Evolutionary conservation across 1,140 invertebrate genomes (phyloP).

Genomic region (Potamilus streckersoni): DNA sequence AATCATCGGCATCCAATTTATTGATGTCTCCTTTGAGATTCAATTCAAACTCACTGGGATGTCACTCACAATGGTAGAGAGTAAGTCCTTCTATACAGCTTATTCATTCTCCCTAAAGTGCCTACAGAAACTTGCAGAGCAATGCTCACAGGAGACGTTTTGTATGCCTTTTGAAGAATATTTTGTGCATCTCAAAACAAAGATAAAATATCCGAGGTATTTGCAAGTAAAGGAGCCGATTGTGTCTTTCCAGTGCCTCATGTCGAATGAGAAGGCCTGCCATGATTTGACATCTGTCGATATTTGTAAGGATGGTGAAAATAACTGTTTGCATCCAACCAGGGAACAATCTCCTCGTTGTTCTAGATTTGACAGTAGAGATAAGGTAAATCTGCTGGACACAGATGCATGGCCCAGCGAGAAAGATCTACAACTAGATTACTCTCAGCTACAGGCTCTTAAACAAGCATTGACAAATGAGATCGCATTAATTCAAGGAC

Average conservation of each 20-base stretch:
- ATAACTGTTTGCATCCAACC: background rate
- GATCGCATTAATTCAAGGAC: slow-evolving; percentile 78
- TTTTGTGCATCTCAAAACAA: slow-evolving; percentile 32
- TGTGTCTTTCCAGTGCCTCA: background rate
- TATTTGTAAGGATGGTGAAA: background rate
- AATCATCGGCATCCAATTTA: slow-evolving; percentile 57
- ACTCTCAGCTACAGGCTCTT: slow-evolving; percentile 68
- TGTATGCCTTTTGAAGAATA: slow-evolving; percentile 58
- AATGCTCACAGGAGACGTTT: background rate
- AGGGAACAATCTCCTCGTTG: background rate
- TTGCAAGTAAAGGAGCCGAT: background rate
- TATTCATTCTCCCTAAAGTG: slow-evolving; percentile 66
- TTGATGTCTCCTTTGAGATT: background rate
- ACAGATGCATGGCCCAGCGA: slow-evolving; percentile 39
- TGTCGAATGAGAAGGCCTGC: background rate
- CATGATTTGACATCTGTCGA: slow-evolving; percentile 4
- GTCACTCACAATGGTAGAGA: slow-evolving; percentile 64
- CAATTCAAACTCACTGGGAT: background rate
- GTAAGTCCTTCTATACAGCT: slow-evolving; percentile 67
- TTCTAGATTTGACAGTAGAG: background rate
- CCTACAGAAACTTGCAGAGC: slow-evolving; percentile 52
- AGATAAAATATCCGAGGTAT: slow-evolving; percentile 7
- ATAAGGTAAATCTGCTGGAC: background rate
- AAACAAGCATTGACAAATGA: slow-evolving; percentile 64
- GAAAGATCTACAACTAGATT: slow-evolving; percentile 56